Percentiles rank a stretch among this genome's conserved stretches.
phyloP scores from a whole-genome alignment of 2,888 invertebrate species.

The Lithophane socia region DNA sequence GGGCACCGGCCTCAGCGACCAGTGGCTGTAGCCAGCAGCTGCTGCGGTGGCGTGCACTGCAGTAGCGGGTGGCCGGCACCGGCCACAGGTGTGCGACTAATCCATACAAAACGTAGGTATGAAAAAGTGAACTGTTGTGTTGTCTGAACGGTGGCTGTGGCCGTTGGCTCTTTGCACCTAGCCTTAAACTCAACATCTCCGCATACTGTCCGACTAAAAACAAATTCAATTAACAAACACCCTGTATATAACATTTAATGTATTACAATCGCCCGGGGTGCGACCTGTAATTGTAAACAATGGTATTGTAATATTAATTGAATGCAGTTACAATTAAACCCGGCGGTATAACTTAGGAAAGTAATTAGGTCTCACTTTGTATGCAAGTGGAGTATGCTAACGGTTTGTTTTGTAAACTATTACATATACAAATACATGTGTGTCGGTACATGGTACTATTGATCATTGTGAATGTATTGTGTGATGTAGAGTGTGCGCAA shows the following conservation, averaged over 20 bases:
- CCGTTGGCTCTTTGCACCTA: too few species aligned
- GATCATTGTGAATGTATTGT: too few species aligned
- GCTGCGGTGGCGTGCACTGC: too few species aligned
- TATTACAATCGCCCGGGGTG: constrained; percentile 68
- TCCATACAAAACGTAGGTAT: too few species aligned
- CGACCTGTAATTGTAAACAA: constrained; percentile 79
- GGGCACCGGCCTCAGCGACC: too few species aligned
- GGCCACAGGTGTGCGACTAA: too few species aligned
- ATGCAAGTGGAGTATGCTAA: constrained; percentile 62
- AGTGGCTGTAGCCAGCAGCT: too few species aligned
- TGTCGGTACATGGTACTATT: too few species aligned
- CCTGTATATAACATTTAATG: constrained; percentile 38
- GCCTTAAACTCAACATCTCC: neutral
- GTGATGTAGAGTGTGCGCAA: too few species aligned
- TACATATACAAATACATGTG: neutral
- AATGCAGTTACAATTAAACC: constrained; percentile 81
- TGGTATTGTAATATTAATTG: constrained; percentile 81
- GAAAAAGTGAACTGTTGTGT: too few species aligned
- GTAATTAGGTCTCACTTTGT: constrained; percentile 64
- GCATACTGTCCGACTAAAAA: neutral
- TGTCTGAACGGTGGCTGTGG: too few species aligned
- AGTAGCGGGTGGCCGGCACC: too few species aligned
- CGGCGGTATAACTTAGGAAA: constrained; percentile 66
- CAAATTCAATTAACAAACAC: constrained; percentile 9
- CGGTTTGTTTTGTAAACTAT: constrained; percentile 54